phyloP scores from a whole-genome alignment of 2,797 vertebrate genomes.

The Percopsis omiscomaycus region DNA sequence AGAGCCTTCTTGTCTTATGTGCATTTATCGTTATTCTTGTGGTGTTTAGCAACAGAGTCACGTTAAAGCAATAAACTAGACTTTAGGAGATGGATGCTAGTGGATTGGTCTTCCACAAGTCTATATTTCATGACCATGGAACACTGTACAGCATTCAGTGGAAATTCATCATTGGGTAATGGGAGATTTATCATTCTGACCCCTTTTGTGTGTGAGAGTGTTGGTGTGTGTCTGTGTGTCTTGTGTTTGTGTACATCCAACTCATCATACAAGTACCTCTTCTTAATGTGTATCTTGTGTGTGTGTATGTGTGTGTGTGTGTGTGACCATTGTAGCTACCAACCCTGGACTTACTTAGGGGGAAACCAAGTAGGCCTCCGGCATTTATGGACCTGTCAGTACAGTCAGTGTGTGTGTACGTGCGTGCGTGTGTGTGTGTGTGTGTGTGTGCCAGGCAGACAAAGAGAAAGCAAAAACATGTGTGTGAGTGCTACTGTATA shows the following conservation, averaged over 20 bases:
- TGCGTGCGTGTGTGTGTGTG: constrained; percentile 8
- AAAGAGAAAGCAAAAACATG: constrained; percentile 7
- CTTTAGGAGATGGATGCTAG: constrained; percentile 45
- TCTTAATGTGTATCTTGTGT: not conserved
- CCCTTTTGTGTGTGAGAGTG: constrained; percentile 9
- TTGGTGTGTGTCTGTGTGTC: constrained; percentile 2
- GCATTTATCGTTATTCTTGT: constrained; percentile 20
- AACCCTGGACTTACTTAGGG: constrained; percentile 1
- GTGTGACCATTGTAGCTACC: not conserved
- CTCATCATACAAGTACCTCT: not conserved
- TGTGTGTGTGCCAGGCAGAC: not conserved
- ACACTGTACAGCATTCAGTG: constrained; percentile 52
- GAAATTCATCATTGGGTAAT: constrained; percentile 56
- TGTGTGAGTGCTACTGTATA: constrained; percentile 55
- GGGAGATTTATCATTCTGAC: constrained; percentile 62
- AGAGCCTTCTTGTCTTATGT: constrained; percentile 22
- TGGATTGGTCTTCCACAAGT: constrained; percentile 43
- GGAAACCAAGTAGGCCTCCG: constrained; percentile 2
- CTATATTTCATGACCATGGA: constrained; percentile 64
- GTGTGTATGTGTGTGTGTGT: not conserved
- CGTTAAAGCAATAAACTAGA: constrained; percentile 63
- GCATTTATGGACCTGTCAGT: not conserved
- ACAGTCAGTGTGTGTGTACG: not conserved
- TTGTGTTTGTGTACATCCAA: not conserved
- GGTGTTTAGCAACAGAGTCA: constrained; percentile 53